Evolutionary conservation across 2,888 invertebrate genomes (phyloP).

Genomic region (Poecilus cupreus): DNA sequence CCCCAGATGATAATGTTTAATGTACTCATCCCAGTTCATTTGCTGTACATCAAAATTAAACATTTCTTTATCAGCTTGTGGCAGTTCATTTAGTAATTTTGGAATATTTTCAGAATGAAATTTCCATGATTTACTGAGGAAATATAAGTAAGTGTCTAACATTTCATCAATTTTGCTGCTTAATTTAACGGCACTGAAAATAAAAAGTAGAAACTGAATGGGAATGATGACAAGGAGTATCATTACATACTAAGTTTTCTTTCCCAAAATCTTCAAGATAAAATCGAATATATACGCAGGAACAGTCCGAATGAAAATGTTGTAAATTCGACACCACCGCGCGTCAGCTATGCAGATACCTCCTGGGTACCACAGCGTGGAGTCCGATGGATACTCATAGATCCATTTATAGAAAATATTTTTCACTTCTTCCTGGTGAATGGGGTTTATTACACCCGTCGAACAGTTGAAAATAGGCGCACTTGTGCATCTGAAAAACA

Average conservation of each 20-base stretch:
- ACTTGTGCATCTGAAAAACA: slow-evolving; percentile 39
- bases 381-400: slow-evolving; percentile 77
- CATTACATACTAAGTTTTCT: slow-evolving; percentile 75
- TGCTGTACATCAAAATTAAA: slow-evolving; percentile 45
- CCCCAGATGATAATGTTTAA: slow-evolving; percentile 14
- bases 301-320: slow-evolving; percentile 75
- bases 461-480: slow-evolving; percentile 85
- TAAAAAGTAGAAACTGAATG: too few relatives aligned
- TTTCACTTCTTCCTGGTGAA: slow-evolving; percentile 82
- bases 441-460: slow-evolving; percentile 81
- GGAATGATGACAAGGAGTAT: too few relatives aligned
- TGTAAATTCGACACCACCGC: slow-evolving; percentile 68
- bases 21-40: slow-evolving; percentile 35
- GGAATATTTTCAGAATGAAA: slow-evolving; percentile 31
- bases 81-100: slow-evolving; percentile 11
- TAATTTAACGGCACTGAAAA: slow-evolving; percentile 2
- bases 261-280: slow-evolving; percentile 74
- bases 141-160: slow-evolving; percentile 15
- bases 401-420: slow-evolving; percentile 73
- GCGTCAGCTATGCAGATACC: slow-evolving; percentile 74
- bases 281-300: slow-evolving; percentile 79
- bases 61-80: slow-evolving; percentile 1
- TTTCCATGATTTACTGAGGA: slow-evolving; percentile 7
- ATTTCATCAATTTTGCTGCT: neutral
- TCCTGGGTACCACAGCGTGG: slow-evolving; percentile 81